phyloP scores from a whole-genome alignment of 2,113 vertebrate species.

The Elanus axillaris region DNA sequence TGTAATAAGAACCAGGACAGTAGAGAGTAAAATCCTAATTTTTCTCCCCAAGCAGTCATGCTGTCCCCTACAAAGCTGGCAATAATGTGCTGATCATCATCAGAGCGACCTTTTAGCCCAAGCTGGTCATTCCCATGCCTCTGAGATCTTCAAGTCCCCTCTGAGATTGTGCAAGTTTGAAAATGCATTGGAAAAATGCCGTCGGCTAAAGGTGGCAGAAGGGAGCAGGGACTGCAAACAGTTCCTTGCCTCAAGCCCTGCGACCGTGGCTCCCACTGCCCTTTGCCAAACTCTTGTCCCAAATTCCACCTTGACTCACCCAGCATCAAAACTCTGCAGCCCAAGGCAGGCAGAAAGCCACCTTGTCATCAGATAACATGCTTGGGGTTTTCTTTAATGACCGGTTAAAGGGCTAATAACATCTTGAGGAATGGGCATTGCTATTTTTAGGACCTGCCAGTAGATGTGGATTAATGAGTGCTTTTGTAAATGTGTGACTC shows the following conservation, averaged over 20 bases:
- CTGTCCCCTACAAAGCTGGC: not conserved
- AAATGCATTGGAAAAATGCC: conserved; percentile 12
- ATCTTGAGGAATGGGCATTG: not conserved
- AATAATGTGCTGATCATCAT: fast-evolving
- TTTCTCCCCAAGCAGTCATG: fast-evolving
- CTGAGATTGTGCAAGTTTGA: not conserved
- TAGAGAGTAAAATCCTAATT: not conserved
- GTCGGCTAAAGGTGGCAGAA: not conserved
- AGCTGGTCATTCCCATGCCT: not conserved
- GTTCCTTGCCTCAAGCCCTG: not conserved
- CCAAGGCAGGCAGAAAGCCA: not conserved
- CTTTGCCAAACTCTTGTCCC: not conserved
- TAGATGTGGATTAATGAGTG: fast-evolving
- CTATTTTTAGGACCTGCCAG: not conserved
- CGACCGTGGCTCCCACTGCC: not conserved
- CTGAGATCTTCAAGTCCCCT: not conserved
- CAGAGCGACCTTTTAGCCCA: not conserved
- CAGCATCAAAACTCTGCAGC: not conserved
- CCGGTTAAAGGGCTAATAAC: not conserved
- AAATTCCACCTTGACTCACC: not conserved
- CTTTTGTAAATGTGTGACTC: not conserved
- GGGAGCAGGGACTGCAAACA: not conserved
- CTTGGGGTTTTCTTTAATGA: not conserved
- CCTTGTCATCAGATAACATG: not conserved
- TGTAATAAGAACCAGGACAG: not conserved